These are phyloP conservation scores for Entosphenus tridentatus DNA, from an alignment of 2,113 vertebrate genomes.

Conservation along the genomic window DNA sequence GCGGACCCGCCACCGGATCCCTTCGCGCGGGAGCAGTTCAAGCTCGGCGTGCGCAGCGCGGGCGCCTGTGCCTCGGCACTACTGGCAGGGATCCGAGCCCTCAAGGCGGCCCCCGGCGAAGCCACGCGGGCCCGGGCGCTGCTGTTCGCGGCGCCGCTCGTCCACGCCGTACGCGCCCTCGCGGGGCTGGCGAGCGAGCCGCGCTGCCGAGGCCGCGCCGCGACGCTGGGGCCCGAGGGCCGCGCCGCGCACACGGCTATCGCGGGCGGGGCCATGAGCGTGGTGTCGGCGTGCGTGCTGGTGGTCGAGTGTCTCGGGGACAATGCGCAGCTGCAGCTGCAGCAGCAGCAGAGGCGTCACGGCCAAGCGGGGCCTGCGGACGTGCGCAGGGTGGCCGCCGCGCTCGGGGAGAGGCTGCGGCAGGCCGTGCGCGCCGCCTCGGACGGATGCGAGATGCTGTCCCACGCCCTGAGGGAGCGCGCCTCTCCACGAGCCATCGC, in stretches of 20 bases:
- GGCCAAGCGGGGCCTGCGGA: not conserved
- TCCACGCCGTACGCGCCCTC: constrained; percentile 64
- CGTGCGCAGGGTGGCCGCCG: constrained; percentile 16
- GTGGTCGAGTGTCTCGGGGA: constrained; percentile 96
- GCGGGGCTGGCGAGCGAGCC: constrained; percentile 92
- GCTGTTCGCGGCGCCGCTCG: constrained; percentile 69
- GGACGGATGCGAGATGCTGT: constrained; percentile 85
- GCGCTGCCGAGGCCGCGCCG: constrained; percentile 74
- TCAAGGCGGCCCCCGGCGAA: constrained; percentile 72
- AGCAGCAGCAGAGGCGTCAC: constrained; percentile 29
- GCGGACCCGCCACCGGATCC: constrained; percentile 68
- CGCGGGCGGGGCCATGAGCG: constrained; percentile 89
- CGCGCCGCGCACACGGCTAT: constrained; percentile 90
- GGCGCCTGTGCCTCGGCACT: constrained; percentile 77
- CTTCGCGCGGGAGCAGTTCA: constrained; percentile 87
- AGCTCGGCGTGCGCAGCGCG: constrained; percentile 78
- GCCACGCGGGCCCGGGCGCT: constrained; percentile 60
- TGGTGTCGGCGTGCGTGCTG: constrained; percentile 89
- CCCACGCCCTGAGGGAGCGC: constrained; percentile 86
- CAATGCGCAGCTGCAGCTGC: constrained; percentile 60
- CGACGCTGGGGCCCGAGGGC: constrained; percentile 53
- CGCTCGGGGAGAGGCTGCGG: constrained; percentile 73
- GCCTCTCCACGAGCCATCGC: constrained; percentile 75
- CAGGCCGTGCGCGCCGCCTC: constrained; percentile 81
- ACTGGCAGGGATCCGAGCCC: constrained; percentile 71